phyloP scores from a whole-genome alignment of 2,888 invertebrate genomes.

The Rhagonycha lutea region DNA sequence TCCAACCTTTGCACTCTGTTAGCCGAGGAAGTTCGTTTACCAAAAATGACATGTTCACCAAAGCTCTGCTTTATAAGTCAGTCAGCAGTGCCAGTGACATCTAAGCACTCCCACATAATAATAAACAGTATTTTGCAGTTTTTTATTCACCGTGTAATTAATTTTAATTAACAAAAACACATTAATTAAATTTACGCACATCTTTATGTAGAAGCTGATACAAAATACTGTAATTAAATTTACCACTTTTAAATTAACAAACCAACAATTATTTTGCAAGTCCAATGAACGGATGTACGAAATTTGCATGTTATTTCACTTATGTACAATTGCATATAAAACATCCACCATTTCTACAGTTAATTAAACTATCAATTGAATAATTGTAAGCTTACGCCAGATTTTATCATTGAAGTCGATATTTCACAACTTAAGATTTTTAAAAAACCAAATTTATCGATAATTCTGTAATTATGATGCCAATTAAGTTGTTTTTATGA shows the following conservation, averaged over 20 bases:
- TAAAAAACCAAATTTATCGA: not conserved
- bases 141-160: not conserved
- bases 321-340: not conserved
- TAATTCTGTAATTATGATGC: not conserved
- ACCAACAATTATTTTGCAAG: conserved; percentile 1
- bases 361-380: not conserved
- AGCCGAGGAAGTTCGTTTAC: not conserved
- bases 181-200: not conserved
- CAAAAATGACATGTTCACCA: not conserved
- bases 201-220: not conserved
- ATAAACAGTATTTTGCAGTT: not conserved
- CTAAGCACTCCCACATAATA: not conserved
- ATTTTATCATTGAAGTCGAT: not conserved
- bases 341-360: not conserved
- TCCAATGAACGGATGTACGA: not conserved
- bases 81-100: not conserved
- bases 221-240: not conserved
- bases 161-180: not conserved
- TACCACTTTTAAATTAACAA: not conserved
- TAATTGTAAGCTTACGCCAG: not conserved
- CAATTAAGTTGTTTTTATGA: not conserved
- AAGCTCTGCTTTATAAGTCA: not conserved
- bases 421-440: not conserved
- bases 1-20: no score
- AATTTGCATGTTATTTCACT: not conserved